A percentile compares a stretch with the other conserved stretches of the same genome.
Evolutionary conservation across 2,797 vertebrate species (phyloP).

Genomic region (Psittacula echo): DNA sequence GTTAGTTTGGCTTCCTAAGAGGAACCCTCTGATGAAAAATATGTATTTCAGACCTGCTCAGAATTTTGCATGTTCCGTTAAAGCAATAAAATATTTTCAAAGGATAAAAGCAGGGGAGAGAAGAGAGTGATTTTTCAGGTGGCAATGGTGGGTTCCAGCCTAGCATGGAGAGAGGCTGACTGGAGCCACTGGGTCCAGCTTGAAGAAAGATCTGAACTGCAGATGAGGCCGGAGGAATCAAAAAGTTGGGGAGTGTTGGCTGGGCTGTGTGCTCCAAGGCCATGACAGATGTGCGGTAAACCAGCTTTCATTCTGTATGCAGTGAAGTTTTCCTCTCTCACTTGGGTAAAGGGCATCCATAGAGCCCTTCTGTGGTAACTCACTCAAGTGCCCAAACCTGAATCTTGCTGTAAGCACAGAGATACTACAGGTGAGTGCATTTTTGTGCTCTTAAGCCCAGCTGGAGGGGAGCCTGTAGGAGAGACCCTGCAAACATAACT

Average conservation of each 20-base stretch:
- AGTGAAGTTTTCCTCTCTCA: not conserved
- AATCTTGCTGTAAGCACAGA: rapidly evolving
- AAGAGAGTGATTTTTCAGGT: not conserved
- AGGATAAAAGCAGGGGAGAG: not conserved
- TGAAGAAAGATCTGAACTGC: not conserved
- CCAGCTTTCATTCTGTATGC: not conserved
- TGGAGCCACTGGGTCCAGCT: not conserved
- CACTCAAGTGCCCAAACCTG: not conserved
- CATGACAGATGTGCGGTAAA: not conserved
- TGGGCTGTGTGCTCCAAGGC: not conserved
- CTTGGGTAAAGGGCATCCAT: not conserved
- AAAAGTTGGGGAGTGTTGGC: rapidly evolving
- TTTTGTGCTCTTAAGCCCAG: not conserved
- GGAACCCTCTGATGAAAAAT: not conserved
- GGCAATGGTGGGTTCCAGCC: not conserved
- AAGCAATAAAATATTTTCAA: not conserved
- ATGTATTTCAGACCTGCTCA: not conserved
- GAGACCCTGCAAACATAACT: not conserved
- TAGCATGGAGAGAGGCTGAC: not conserved
- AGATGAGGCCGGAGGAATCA: not conserved
- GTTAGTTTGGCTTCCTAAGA: not conserved
- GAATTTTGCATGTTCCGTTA: not conserved
- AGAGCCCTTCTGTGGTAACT: not conserved
- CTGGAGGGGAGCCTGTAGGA: not conserved
- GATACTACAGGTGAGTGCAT: rapidly evolving